Evolutionary conservation across 2,888 invertebrate species (phyloP).

Genomic region (Rosalia funebris): DNA sequence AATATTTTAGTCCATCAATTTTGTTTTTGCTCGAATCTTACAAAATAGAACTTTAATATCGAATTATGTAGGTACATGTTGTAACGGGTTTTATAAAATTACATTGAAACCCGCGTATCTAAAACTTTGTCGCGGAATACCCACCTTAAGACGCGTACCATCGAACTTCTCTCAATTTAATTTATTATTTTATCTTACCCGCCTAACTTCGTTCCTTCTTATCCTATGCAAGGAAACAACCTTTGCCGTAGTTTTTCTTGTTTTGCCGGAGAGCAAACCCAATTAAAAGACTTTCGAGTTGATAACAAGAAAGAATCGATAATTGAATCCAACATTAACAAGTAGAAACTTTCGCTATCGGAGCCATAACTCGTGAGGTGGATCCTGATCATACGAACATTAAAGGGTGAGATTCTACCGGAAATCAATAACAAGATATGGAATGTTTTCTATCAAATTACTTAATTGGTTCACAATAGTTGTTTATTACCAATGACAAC

Average conservation of each 20-base stretch:
- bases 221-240: not conserved
- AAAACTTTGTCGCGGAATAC: not conserved
- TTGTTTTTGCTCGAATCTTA: too few species aligned
- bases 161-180: not conserved
- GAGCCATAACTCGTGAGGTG: conserved; percentile 17
- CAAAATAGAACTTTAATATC: too few species aligned
- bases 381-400: conserved; percentile 8
- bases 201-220: not conserved
- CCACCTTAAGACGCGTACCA: not conserved
- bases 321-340: conserved; percentile 23
- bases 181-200: not conserved
- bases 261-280: not conserved
- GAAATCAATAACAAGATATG: too few species aligned
- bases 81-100: not conserved
- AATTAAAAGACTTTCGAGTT: conserved; percentile 18
- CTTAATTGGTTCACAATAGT: too few species aligned
- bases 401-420: too few species aligned
- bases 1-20: too few species aligned
- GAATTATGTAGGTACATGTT: too few species aligned
- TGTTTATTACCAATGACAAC: too few species aligned
- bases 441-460: too few species aligned
- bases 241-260: not conserved
- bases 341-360: conserved; percentile 15
- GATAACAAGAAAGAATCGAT: conserved; percentile 22
- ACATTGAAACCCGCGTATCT: not conserved